Evolutionary conservation across 64 coral and sea anemone genomes (phyloP).

Genomic region (Porites lutea): DNA sequence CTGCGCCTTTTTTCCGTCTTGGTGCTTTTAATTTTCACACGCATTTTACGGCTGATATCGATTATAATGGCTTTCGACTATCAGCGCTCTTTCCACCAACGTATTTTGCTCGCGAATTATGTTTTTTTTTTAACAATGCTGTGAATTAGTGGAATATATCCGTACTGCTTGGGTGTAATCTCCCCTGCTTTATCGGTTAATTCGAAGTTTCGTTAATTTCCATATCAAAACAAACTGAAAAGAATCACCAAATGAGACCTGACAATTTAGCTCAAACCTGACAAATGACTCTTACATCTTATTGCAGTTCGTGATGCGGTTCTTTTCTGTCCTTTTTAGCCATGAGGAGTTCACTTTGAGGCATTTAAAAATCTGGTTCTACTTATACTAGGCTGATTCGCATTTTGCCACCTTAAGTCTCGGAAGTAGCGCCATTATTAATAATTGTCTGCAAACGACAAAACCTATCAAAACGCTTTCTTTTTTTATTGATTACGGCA

Average conservation of each 20-base stretch:
- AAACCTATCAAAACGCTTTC: slow-evolving; percentile 18
- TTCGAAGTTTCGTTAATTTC: not conserved
- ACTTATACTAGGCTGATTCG: not conserved
- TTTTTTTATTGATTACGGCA: slow-evolving; percentile 18
- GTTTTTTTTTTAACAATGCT: not conserved
- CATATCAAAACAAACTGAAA: slow-evolving; percentile 27
- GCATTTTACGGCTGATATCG: not conserved
- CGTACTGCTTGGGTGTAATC: not conserved
- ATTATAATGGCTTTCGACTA: not conserved
- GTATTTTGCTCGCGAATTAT: not conserved
- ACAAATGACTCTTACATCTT: no score
- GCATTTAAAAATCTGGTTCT: not conserved
- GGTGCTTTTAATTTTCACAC: not conserved
- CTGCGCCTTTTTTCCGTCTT: not conserved
- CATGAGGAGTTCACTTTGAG: no score
- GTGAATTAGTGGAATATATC: not conserved
- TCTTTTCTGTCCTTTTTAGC: no score
- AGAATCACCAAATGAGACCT: not conserved
- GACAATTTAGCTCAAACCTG: not conserved
- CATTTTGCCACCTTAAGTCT: not conserved
- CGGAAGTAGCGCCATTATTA: slow-evolving; percentile 4
- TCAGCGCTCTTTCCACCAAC: not conserved
- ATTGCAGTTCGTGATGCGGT: no score
- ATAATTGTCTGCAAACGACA: not conserved
- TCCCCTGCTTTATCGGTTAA: not conserved